Percentiles rank a stretch among this genome's conserved stretches.
phyloP scores from a whole-genome alignment of 2,113 vertebrate species.

The Colossoma macropomum region DNA sequence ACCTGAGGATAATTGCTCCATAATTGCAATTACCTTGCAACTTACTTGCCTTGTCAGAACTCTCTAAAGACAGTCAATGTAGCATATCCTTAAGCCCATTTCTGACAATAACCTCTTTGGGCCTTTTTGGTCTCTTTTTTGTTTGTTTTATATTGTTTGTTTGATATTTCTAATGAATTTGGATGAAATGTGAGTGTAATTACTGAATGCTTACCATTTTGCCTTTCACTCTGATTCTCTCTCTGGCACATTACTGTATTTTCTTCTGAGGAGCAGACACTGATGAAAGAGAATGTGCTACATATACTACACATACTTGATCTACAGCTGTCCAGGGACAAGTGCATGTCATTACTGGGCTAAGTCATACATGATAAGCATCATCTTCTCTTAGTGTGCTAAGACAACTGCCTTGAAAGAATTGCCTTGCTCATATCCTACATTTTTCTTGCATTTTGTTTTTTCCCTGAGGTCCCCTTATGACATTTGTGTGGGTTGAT shows the following conservation, averaged over 20 bases:
- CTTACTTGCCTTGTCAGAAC: not conserved
- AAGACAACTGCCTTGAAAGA: too few relatives aligned
- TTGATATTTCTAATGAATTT: not conserved
- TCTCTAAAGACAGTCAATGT: not conserved
- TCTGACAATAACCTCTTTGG: not conserved
- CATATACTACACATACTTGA: too few relatives aligned
- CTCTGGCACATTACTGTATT: not conserved
- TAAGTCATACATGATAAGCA: not conserved
- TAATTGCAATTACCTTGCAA: constrained; percentile 14
- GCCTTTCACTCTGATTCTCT: not conserved
- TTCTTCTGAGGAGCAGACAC: not conserved
- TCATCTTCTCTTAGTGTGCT: too few relatives aligned
- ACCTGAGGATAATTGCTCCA: constrained; percentile 14
- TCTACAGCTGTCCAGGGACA: not conserved
- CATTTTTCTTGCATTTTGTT: too few relatives aligned
- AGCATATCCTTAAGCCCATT: not conserved
- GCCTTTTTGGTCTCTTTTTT: not conserved
- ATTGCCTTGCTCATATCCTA: too few relatives aligned
- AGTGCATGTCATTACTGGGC: not conserved
- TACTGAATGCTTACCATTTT: not conserved
- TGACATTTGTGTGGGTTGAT: too few relatives aligned
- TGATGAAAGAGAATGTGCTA: not conserved
- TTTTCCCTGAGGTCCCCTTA: too few relatives aligned
- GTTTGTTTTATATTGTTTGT: not conserved
- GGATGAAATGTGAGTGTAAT: not conserved